Conservation (phyloP, 2,113 vertebrate species). For the Scomber scombrus region DNA sequence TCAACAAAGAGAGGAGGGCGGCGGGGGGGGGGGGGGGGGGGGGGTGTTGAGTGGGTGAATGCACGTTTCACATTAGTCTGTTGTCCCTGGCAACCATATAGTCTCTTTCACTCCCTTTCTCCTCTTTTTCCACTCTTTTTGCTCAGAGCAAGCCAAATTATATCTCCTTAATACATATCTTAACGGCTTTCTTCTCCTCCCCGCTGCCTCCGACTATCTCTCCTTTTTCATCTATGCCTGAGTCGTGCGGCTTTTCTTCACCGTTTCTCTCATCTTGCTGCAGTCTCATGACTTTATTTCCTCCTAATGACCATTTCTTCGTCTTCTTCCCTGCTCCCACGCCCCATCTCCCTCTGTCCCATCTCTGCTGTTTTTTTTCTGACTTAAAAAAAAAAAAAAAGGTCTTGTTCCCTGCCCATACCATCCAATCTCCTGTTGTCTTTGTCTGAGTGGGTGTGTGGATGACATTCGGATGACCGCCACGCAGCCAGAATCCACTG, state of each 20-base stretch:
- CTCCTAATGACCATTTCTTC: constrained; percentile 21
- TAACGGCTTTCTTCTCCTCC: constrained; percentile 23
- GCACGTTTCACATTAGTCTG: constrained; percentile 40
- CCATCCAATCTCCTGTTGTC: constrained; percentile 24
- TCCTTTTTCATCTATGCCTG: constrained; percentile 21
- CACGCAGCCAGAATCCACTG: constrained; percentile 18
- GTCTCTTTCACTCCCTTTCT: neutral
- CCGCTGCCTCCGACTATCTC: neutral
- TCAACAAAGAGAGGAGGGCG: constrained; percentile 10
- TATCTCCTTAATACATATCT: constrained; percentile 25
- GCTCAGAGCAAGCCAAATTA: constrained; percentile 4
- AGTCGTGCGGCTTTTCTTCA: neutral
- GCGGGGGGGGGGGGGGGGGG: too few species aligned
- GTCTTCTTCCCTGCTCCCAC: neutral
- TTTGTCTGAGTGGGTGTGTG: constrained; percentile 35
- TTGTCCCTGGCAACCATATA: constrained; percentile 60
- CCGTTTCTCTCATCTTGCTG: constrained; percentile 13
- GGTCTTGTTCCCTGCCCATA: neutral
- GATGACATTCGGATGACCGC: constrained; percentile 45
- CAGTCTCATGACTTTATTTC: constrained; percentile 10
- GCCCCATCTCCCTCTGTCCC: neutral
- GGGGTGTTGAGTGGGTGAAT: constrained; percentile 14
- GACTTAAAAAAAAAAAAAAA: neutral
- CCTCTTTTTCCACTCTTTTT: neutral
- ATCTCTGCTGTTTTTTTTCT: neutral